Conservation (phyloP, 2,888 invertebrate species). For the Dicycla oo region DNA sequence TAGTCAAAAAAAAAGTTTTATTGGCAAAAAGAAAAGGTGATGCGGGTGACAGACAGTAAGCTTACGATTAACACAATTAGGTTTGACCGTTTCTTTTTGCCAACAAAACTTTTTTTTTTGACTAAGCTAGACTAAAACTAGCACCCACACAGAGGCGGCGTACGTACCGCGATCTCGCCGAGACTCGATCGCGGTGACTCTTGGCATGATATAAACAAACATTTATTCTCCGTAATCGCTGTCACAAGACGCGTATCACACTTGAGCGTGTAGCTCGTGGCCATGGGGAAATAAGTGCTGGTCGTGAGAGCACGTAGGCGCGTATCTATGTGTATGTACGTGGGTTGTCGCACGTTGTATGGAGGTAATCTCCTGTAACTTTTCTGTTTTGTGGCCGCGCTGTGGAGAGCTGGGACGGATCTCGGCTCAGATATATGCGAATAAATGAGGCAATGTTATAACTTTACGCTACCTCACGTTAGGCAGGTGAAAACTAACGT, state of each 20-base stretch:
- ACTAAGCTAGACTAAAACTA: too few relatives aligned
- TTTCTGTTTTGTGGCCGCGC: neutral
- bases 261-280: neutral
- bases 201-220: neutral
- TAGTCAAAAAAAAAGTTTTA: too few relatives aligned
- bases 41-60: too few relatives aligned
- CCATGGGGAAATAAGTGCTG: neutral
- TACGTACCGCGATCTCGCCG: too few relatives aligned
- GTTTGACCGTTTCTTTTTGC: too few relatives aligned
- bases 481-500: too few relatives aligned
- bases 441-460: conserved; percentile 25
- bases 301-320: neutral
- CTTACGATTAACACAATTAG: too few relatives aligned
- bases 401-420: conserved; percentile 4
- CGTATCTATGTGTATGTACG: neutral
- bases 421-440: conserved; percentile 24
- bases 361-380: neutral
- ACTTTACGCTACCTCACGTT: too few relatives aligned
- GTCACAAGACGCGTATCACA: neutral
- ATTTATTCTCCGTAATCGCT: neutral
- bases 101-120: too few relatives aligned
- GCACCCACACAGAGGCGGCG: too few relatives aligned
- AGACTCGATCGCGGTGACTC: neutral
- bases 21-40: too few relatives aligned
- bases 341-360: neutral